Base-by-base conservation (phyloP, 64 coral and sea anemone genomes). In the Astreopora myriophthalma region DNA sequence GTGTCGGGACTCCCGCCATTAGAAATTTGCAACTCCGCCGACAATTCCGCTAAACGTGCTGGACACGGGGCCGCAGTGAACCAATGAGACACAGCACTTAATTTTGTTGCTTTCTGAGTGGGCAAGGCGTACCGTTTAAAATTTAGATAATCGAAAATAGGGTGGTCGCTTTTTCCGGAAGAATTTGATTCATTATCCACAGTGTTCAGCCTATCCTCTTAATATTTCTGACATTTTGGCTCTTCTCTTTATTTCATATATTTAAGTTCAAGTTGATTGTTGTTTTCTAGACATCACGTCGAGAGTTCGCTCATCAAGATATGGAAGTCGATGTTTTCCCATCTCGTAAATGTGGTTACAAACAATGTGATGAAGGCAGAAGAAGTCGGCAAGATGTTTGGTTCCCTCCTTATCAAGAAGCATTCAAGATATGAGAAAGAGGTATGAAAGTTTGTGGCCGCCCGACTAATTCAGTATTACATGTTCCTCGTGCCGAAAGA, bases 331-430 rank as follows among this genome's bases (percentile, higher is more conserved):
- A 61, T 95, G 27, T 80, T 95, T 67, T 13, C 61, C 34, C 93
- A 95, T 52, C 52, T 95, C 26, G 37, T 79, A 13, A 91, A 87
- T 77, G 40, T 95, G n/a, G 93, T 95, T 34, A 34, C 51, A 63
- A 85, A 95, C 48, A 73, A 91, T 69, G 88, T 95, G 72, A 86
- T 95, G 82, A 74, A 39, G 33, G 74, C 86, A 46, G 73, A 95
- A 32, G 80, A 87, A 86, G 88, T 90, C 8, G 68, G 76, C 13
- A 51, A 34, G 0, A 38, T 87, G n/a, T 95, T 95, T 87, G 93
- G 62, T 44, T 40, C 39, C 34, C 38, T 80, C 17, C 62, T 95
- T 2, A 49, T 95, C 35, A 22, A 25, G 14, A 22, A 73, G 26
- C 22, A 89, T 37, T 90, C 93, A 40, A 73, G 74, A n/a, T 44